These are phyloP conservation scores for Andrena bicolor DNA, from an alignment of 2,888 invertebrate genomes.

Conservation along the genomic window DNA sequence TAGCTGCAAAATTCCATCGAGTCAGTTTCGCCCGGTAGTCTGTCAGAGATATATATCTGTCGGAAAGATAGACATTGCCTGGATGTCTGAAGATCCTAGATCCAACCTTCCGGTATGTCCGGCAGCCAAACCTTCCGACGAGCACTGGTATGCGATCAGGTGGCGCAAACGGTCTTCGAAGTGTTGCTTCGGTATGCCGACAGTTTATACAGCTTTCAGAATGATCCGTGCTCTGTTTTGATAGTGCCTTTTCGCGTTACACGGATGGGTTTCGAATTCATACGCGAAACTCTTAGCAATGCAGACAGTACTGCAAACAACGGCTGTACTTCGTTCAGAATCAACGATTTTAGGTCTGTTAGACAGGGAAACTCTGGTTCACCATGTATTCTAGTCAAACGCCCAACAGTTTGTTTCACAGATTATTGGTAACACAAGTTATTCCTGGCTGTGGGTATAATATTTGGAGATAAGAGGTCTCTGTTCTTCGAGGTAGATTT, in stretches of 20 bases:
- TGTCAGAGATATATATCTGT: constrained; percentile 62
- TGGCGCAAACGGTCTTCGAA: constrained; percentile 73
- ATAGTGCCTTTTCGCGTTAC: not conserved
- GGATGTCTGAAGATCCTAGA: constrained; percentile 78
- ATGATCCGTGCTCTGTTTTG: constrained; percentile 51
- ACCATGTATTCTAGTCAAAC: too few species aligned
- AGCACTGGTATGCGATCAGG: constrained; percentile 79
- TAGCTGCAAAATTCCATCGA: constrained; percentile 58
- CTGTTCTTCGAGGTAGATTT: too few species aligned
- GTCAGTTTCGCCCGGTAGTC: constrained; percentile 61
- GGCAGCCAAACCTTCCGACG: constrained; percentile 71
- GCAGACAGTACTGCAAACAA: not conserved
- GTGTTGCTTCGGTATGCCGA: constrained; percentile 76
- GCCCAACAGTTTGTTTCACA: too few species aligned
- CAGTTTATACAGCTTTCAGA: constrained; percentile 58
- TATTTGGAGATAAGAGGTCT: too few species aligned
- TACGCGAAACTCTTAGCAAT: not conserved
- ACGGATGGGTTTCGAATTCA: not conserved
- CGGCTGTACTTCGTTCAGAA: not conserved
- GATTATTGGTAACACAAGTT: too few species aligned
- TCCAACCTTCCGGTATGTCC: constrained; percentile 78
- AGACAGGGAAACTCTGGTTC: too few species aligned
- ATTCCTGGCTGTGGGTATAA: too few species aligned
- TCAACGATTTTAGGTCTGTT: not conserved
- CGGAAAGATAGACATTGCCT: constrained; percentile 77